Evolutionary conservation across 2,888 invertebrate genomes (phyloP).

Genomic region (Anaspis maculata): DNA sequence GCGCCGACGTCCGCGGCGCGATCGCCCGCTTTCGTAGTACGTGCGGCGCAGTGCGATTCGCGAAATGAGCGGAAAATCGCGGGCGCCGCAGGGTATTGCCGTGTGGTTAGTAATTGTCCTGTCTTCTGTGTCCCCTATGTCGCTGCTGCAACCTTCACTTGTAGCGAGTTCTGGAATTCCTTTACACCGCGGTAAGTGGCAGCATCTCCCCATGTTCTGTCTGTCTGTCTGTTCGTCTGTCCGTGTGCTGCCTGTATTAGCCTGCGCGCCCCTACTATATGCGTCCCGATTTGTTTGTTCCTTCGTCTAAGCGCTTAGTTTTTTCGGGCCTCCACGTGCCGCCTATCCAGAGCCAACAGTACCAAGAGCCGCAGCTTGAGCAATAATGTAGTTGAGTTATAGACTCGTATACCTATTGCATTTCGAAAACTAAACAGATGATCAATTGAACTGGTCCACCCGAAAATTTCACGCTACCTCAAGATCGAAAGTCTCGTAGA

Average conservation of each 20-base stretch:
- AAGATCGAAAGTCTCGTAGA: too few relatives aligned
- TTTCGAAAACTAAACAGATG: too few relatives aligned
- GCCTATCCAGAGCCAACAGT: not conserved
- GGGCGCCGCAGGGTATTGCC: slow-evolving; percentile 33
- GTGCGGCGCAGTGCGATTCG: slow-evolving; percentile 19
- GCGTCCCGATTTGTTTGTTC: slow-evolving; percentile 43
- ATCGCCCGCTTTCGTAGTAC: slow-evolving; percentile 35
- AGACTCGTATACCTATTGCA: too few relatives aligned
- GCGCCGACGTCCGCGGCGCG: slow-evolving; percentile 15
- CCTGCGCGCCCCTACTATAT: slow-evolving; percentile 27
- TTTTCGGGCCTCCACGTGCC: slow-evolving; percentile 4
- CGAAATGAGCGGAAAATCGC: slow-evolving; percentile 8
- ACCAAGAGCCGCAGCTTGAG: too few relatives aligned
- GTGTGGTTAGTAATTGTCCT: slow-evolving; percentile 46
- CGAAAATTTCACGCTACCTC: too few relatives aligned
- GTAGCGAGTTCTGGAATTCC: slow-evolving; percentile 98
- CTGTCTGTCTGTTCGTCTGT: slow-evolving; percentile 37
- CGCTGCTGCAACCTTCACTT: slow-evolving; percentile 52
- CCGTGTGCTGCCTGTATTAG: slow-evolving; percentile 42
- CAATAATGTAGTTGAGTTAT: too few relatives aligned
- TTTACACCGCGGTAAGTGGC: slow-evolving; percentile 97
- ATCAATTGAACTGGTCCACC: too few relatives aligned
- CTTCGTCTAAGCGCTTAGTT: slow-evolving; percentile 33
- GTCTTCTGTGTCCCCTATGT: slow-evolving; percentile 62
- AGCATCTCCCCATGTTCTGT: slow-evolving; percentile 42